phyloP scores from a whole-genome alignment of 1,140 invertebrate species.

The Pseudomyrmex flavicornis region DNA sequence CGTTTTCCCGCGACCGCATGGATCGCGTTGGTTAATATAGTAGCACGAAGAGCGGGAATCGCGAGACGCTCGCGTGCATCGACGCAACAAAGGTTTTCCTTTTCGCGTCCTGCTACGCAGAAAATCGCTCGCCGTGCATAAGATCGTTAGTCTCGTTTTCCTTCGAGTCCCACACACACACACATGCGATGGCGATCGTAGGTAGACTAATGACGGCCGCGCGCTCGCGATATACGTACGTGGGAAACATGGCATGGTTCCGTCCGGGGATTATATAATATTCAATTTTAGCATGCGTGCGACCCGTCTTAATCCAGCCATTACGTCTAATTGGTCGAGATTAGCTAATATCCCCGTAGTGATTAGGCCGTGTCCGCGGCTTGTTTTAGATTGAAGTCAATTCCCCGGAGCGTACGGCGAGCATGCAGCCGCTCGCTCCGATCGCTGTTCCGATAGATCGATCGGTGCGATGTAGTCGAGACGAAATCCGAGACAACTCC shows the following conservation, averaged over 20 bases:
- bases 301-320: conserved; percentile 77
- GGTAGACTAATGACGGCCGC: conserved; percentile 57
- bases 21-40: too few relatives aligned
- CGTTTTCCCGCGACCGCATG: not conserved
- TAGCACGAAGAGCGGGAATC: not conserved
- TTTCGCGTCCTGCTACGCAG: conserved; percentile 9
- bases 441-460: conserved; percentile 59
- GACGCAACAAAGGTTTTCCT: conserved; percentile 56
- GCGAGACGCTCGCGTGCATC: conserved; percentile 37
- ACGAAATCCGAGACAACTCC: not conserved
- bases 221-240: conserved; percentile 62
- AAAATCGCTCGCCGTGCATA: conserved; percentile 48
- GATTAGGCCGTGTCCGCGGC: conserved; percentile 75
- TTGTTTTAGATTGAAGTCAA: conserved; percentile 75
- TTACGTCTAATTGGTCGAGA: conserved; percentile 78
- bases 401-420: conserved; percentile 65
- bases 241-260: conserved; percentile 65
- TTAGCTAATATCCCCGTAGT: conserved; percentile 78
- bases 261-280: conserved; percentile 75
- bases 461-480: conserved; percentile 35
- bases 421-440: conserved; percentile 22
- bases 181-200: conserved; percentile 33
- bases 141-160: conserved; percentile 62
- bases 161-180: conserved; percentile 51
- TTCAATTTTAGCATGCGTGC: conserved; percentile 77